These are phyloP conservation scores for Plebejus melissa DNA, from an alignment of 2,888 invertebrate species.

Conservation along the genomic window DNA sequence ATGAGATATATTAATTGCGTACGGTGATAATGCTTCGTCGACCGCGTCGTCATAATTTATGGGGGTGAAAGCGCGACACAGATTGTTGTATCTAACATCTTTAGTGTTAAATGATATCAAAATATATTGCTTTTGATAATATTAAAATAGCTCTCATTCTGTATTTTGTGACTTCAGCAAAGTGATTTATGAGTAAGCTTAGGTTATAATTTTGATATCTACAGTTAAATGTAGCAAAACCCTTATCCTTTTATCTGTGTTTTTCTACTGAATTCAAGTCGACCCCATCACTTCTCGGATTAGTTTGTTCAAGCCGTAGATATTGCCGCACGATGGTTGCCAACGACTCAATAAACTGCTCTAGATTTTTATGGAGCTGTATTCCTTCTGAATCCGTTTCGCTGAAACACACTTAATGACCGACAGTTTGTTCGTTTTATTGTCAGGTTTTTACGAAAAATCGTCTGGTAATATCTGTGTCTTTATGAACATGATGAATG, in stretches of 20 bases:
- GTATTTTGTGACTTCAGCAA: background rate
- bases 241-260: background rate
- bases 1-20: constrained; percentile 52
- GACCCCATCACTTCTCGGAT: constrained; percentile 44
- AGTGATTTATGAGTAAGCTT: no score
- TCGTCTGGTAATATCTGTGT: constrained; percentile 73
- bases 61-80: constrained; percentile 16
- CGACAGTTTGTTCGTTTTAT: constrained; percentile 77
- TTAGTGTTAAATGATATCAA: background rate
- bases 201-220: no score
- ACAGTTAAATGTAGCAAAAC: no score
- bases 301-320: constrained; percentile 63
- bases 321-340: constrained; percentile 60
- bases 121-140: background rate
- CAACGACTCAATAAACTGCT: constrained; percentile 74
- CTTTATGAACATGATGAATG: background rate
- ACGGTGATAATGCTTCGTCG: constrained; percentile 41
- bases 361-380: constrained; percentile 73
- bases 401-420: constrained; percentile 69
- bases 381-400: constrained; percentile 64
- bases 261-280: background rate
- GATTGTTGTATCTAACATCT: constrained; percentile 11
- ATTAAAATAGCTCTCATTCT: background rate
- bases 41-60: constrained; percentile 21
- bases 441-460: constrained; percentile 76